A percentile compares a stretch with the other conserved stretches of the same genome.
Evolutionary conservation across 1,140 invertebrate genomes (phyloP).

Genomic region (Bradynema listronoti): DNA sequence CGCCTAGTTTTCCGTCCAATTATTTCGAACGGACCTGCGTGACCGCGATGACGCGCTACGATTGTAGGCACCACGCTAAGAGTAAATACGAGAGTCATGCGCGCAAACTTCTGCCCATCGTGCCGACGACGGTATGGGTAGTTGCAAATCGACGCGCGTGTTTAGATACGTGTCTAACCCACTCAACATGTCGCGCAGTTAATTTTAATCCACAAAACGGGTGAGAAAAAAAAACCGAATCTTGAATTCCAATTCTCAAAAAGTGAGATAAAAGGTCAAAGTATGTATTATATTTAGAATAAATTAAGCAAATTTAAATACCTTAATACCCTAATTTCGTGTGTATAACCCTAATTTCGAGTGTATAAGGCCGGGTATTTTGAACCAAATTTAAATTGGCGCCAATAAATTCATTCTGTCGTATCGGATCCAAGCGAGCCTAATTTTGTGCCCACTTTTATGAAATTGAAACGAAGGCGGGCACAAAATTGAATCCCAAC

Average conservation of each 20-base stretch:
- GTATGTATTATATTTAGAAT: not conserved
- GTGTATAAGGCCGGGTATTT: not conserved
- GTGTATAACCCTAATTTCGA: not conserved
- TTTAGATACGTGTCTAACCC: conserved; percentile 5
- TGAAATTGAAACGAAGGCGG: not conserved
- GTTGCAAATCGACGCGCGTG: not conserved
- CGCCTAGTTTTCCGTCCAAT: too few relatives aligned
- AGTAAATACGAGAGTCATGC: conserved; percentile 1
- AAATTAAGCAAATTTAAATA: not conserved
- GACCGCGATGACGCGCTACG: not conserved
- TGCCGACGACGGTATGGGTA: not conserved
- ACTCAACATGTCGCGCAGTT: not conserved
- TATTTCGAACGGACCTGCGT: conserved; percentile 6
- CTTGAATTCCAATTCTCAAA: not conserved
- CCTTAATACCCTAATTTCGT: not conserved
- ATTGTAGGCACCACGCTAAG: not conserved
- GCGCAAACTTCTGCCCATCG: not conserved
- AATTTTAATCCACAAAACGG: not conserved
- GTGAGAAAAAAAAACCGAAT: not conserved
- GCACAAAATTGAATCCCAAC: too few relatives aligned
- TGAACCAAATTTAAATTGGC: not conserved
- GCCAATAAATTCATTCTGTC: not conserved
- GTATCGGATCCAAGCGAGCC: not conserved
- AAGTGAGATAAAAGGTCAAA: not conserved
- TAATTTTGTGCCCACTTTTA: not conserved